phyloP scores from a whole-genome alignment of 2,113 vertebrate species.

The Gallinago undulata region DNA sequence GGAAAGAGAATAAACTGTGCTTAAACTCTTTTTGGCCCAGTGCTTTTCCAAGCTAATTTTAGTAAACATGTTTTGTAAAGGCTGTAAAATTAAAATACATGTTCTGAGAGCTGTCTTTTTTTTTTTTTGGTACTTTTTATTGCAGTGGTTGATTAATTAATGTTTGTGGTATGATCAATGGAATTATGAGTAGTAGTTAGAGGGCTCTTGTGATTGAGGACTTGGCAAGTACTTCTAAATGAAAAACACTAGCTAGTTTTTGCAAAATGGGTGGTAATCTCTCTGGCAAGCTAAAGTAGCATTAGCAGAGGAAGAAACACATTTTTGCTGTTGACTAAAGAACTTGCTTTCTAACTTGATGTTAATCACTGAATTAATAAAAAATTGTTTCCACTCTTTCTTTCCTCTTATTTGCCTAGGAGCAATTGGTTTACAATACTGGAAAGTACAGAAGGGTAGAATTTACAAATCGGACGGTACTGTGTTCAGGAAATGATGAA shows the following conservation, averaged over 20 bases:
- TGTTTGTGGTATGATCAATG: neutral
- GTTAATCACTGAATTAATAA: neutral
- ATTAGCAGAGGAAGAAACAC: neutral
- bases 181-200: neutral
- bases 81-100: neutral
- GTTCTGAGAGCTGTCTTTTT: neutral
- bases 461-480: neutral
- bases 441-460: neutral
- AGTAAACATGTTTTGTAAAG: neutral
- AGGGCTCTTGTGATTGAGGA: neutral
- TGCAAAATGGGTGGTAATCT: neutral
- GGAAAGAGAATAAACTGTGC: conserved; percentile 3
- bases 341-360: neutral
- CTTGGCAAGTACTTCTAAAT: neutral
- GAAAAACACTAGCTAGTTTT: neutral
- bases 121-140: neutral
- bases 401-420: neutral
- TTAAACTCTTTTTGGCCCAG: neutral
- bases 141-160: conserved; percentile 29
- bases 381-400: neutral
- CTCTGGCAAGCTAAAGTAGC: neutral
- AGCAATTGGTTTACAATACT: neutral
- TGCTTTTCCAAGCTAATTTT: conserved; percentile 16
- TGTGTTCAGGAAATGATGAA: neutral
- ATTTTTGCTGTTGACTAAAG: neutral